Base-by-base conservation (phyloP, 2,113 vertebrate genomes). In the Pteropus alecto region DNA sequence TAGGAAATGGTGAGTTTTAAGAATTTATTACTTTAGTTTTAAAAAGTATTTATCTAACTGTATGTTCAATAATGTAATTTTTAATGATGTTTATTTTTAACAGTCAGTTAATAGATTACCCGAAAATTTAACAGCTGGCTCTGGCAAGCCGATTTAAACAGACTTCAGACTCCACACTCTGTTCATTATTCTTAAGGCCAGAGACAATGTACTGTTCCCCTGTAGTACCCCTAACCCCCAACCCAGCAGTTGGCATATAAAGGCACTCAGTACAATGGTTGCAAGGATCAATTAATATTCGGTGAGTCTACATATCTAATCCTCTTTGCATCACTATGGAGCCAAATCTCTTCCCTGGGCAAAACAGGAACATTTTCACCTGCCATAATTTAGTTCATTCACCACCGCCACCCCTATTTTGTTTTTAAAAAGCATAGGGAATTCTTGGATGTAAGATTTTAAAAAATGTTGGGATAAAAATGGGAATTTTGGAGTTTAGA, bases 41-140 rank as follows among this genome's bases (percentile, higher is more conserved):
- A 28, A 73, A 71, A 79, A 90, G 83, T 56, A 87, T 54, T 43
- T 92, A 81, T 82, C 90, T 92, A 56, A 56, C 15, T 81, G 8
- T 63, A 71, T 15, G 5, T 38, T 81, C 87, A 76, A 60, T 35
- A 74, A 68, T 79, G 85, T 81, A 76, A 76, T 67, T 94, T 78
- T 89, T 78, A 89, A 74, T 58, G 22, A 35, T 56, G n/a, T 61
- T 88, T 84, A 38, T 24, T 86, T 97, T 94, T 76, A 93, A 82
- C 30, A 70, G 28, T 48, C 21, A 38, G 43, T 54, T 58, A 41
- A 30, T 33, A 94, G 26, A 65, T 92, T 83, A 71, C 46, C 30
- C 86, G 30, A 48, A 85, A n/a, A 61, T 83, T 58, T 74, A 93
- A 91, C 7, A 33, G 6, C 15, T 35, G 15, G 33, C 35, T 60